Conservation (phyloP, 2,888 invertebrate species). For the Drosophila bunnanda region DNA sequence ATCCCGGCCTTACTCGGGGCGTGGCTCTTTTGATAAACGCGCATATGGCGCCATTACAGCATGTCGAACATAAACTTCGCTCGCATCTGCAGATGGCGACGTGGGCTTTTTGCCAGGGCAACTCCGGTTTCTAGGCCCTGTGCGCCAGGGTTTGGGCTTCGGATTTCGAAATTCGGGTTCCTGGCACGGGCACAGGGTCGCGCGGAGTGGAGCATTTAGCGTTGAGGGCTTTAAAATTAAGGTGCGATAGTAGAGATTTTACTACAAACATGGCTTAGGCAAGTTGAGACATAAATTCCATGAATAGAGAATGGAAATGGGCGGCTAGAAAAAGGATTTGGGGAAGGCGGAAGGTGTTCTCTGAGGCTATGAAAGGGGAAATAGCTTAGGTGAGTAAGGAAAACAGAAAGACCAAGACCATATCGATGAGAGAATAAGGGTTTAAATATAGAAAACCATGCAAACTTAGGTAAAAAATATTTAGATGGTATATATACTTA, state of each 20-base stretch:
- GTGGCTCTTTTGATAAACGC: slow-evolving; percentile 72
- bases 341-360: too few relatives aligned
- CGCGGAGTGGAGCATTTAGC: slow-evolving; percentile 52
- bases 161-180: background rate
- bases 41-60: slow-evolving; percentile 74
- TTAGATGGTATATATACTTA: too few relatives aligned
- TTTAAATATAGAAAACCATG: too few relatives aligned
- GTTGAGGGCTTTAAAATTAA: slow-evolving; percentile 68
- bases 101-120: slow-evolving; percentile 11
- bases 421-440: background rate
- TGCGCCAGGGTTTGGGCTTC: too few relatives aligned
- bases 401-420: background rate
- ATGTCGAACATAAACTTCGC: slow-evolving; percentile 76
- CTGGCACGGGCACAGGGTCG: background rate
- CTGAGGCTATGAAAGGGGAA: background rate
- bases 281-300: slow-evolving; percentile 36
- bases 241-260: slow-evolving; percentile 52
- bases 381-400: too few relatives aligned
- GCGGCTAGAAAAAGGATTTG: background rate
- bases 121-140: slow-evolving; percentile 7
- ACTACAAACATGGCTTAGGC: slow-evolving; percentile 49
- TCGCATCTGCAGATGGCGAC: slow-evolving; percentile 56
- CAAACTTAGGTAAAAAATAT: too few relatives aligned
- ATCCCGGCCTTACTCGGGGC: slow-evolving; percentile 41
- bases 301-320: slow-evolving; percentile 18